Evolutionary conservation across 2,888 invertebrate genomes (phyloP).

Genomic region (Pseudococcus viburni): DNA sequence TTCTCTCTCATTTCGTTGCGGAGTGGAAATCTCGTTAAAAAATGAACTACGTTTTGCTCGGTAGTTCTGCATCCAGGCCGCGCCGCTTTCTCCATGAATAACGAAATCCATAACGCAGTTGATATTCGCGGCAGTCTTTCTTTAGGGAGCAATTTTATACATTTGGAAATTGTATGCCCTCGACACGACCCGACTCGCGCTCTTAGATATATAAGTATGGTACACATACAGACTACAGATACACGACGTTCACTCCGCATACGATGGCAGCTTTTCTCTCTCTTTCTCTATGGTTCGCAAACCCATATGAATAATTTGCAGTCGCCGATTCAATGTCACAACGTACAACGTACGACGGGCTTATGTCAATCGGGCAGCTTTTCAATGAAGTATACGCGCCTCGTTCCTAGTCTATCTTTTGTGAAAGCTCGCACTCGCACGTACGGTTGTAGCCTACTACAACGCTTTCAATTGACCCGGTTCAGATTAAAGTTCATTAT

Average conservation of each 20-base stretch:
- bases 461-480: constrained; percentile 32
- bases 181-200: not conserved
- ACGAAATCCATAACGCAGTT: constrained; percentile 9
- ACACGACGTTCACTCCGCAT: too few relatives aligned
- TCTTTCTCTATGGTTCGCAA: not conserved
- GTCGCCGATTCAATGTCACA: constrained; percentile 43
- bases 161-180: constrained; percentile 2
- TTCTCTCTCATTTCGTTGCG: constrained; percentile 6
- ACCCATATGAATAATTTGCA: constrained; percentile 35
- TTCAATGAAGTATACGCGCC: constrained; percentile 20
- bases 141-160: constrained; percentile 32
- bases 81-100: not conserved
- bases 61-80: not conserved
- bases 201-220: too few relatives aligned
- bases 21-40: constrained; percentile 39
- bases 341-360: not conserved
- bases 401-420: not conserved
- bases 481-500: constrained; percentile 50
- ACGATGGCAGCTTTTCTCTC: not conserved
- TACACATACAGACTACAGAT: not conserved
- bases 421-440: not conserved
- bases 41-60: not conserved
- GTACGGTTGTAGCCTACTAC: not conserved
- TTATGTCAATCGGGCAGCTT: constrained; percentile 38
- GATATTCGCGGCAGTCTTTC: not conserved